Percentiles rank a stretch among this genome's conserved stretches.
Evolutionary conservation across 2,888 invertebrate species (phyloP).

Genomic region (Tipula lateralis): DNA sequence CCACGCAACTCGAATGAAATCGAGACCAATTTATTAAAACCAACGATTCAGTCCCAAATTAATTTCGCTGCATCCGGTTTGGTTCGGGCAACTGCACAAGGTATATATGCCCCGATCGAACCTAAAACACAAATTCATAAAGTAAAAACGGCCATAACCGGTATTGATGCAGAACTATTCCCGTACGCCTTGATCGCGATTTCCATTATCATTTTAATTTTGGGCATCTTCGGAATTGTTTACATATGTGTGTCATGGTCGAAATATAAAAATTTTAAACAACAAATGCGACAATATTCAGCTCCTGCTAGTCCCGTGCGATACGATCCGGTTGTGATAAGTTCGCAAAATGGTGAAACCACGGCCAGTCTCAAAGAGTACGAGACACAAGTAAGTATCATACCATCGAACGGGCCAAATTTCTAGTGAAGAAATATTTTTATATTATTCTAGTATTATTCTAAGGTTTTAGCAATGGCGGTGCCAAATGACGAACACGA

Average conservation of each 20-base stretch:
- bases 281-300: conserved; percentile 71
- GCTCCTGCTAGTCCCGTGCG: conserved; percentile 58
- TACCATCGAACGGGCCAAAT: not conserved
- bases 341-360: conserved; percentile 47
- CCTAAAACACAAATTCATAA: conserved; percentile 46
- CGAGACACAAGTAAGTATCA: conserved; percentile 68
- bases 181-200: conserved; percentile 85
- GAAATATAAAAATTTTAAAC: conserved; percentile 83
- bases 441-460: conserved; percentile 43
- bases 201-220: conserved; percentile 81
- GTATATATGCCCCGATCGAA: conserved; percentile 55
- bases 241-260: conserved; percentile 94
- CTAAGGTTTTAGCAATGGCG: conserved; percentile 73
- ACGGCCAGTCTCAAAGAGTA: conserved; percentile 77
- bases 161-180: conserved; percentile 63
- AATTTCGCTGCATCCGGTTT: conserved; percentile 64
- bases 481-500: conserved; percentile 79
- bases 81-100: conserved; percentile 63
- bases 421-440: conserved; percentile 35
- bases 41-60: conserved; percentile 60
- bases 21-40: conserved; percentile 61
- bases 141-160: conserved; percentile 53
- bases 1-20: conserved; percentile 66
- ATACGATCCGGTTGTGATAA: conserved; percentile 63
- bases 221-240: conserved; percentile 82